Evolutionary conservation across 2,888 invertebrate species (phyloP).

Genomic region (Drosophila melanosoma): DNA sequence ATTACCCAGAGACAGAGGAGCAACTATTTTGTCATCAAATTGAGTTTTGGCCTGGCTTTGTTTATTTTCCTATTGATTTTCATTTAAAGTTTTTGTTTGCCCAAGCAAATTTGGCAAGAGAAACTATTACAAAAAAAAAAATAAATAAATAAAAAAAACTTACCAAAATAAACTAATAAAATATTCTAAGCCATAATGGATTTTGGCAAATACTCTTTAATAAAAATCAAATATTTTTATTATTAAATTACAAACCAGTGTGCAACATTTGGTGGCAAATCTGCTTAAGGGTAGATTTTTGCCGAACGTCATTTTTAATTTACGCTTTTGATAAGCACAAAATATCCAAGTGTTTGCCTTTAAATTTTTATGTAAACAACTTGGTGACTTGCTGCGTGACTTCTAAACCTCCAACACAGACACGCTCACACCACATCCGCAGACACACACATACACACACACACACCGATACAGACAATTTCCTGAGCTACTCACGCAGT

Average conservation of each 20-base stretch:
- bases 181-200: slow-evolving; percentile 16
- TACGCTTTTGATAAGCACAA: slow-evolving; percentile 66
- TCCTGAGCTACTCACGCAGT: slow-evolving; percentile 63
- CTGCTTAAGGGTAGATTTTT: slow-evolving; percentile 18
- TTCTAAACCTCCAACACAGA: slow-evolving; percentile 7
- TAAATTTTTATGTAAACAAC: slow-evolving; percentile 76
- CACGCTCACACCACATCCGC: slow-evolving; percentile 2
- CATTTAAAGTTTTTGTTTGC: slow-evolving; percentile 28
- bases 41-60: slow-evolving; percentile 44
- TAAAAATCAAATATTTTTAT: not conserved
- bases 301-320: slow-evolving; percentile 50
- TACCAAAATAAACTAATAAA: slow-evolving; percentile 22
- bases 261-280: slow-evolving; percentile 43
- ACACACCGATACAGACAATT: slow-evolving; percentile 15
- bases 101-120: not conserved
- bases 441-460: slow-evolving; percentile 1
- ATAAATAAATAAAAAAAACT: slow-evolving; percentile 3
- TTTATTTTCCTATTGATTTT: slow-evolving; percentile 48
- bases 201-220: not conserved
- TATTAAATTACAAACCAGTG: slow-evolving; percentile 43
- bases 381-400: slow-evolving; percentile 18
- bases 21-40: slow-evolving; percentile 47
- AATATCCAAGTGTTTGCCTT: slow-evolving; percentile 70
- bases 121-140: slow-evolving; percentile 1
- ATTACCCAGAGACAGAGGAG: slow-evolving; percentile 5